These are phyloP conservation scores for Miniopterus natalensis DNA, from an alignment of 2,113 vertebrate genomes.

Conservation along the genomic window DNA sequence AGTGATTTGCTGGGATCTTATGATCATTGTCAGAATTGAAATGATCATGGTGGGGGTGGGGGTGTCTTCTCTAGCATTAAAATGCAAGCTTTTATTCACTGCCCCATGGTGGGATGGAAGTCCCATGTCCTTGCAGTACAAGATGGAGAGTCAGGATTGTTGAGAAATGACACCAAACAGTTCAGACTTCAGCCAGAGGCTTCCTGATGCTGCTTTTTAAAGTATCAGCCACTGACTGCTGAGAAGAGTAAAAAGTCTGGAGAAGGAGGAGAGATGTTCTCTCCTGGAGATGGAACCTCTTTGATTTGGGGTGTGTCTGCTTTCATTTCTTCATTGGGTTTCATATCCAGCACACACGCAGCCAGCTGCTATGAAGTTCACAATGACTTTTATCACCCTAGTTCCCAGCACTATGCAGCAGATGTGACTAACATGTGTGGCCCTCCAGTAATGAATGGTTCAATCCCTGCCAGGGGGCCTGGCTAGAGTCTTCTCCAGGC, in stretches of 20 bases:
- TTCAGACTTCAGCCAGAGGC: not conserved
- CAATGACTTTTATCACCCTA: not conserved
- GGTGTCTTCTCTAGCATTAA: not conserved
- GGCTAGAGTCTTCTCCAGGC: not conserved
- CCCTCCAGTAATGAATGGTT: not conserved
- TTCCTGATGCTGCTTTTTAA: not conserved
- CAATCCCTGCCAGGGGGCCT: not conserved
- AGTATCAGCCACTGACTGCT: not conserved
- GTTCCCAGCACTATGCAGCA: not conserved
- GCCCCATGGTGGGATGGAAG: rapidly evolving
- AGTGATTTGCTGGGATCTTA: not conserved
- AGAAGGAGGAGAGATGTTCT: not conserved
- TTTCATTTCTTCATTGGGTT: not conserved
- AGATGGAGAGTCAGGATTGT: not conserved
- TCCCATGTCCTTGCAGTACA: not conserved
- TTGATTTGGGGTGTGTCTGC: not conserved
- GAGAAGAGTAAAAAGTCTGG: not conserved
- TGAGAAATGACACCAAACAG: not conserved
- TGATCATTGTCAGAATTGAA: not conserved
- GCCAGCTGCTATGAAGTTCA: not conserved
- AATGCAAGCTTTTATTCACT: not conserved
- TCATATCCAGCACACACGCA: not conserved
- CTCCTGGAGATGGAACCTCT: not conserved
- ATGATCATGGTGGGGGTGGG: not conserved
- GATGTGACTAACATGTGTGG: not conserved